These are phyloP conservation scores for Romanogobio albipinnatus DNA, from an alignment of 2,113 vertebrate species.

Conservation along the genomic window DNA sequence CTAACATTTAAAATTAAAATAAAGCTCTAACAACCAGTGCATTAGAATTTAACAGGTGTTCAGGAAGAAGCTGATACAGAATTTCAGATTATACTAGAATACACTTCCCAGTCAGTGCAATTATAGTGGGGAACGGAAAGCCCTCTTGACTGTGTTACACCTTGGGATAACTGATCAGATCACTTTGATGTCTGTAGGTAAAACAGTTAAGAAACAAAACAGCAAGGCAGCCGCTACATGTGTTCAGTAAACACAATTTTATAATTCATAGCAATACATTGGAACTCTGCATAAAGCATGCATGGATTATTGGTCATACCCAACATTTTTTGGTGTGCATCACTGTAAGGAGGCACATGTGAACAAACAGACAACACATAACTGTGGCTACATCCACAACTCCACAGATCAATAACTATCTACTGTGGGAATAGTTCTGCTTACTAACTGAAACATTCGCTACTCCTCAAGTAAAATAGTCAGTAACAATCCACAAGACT, in stretches of 20 bases:
- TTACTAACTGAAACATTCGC: constrained; percentile 78
- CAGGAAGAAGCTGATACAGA: constrained; percentile 74
- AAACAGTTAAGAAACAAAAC: constrained; percentile 74
- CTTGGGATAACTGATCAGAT: constrained; percentile 73
- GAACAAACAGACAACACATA: constrained; percentile 16
- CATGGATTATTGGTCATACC: constrained; percentile 53
- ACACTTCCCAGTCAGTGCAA: constrained; percentile 69
- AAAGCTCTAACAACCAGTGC: constrained; percentile 71
- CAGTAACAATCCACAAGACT: neutral
- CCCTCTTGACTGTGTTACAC: constrained; percentile 71
- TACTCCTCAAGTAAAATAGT: constrained; percentile 21
- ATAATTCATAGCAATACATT: constrained; percentile 68
- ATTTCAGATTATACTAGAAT: constrained; percentile 72
- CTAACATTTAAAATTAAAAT: constrained; percentile 80
- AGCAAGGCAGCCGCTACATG: constrained; percentile 70
- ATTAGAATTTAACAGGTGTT: constrained; percentile 79
- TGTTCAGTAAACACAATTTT: constrained; percentile 76
- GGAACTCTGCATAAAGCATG: constrained; percentile 46
- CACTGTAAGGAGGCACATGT: constrained; percentile 14
- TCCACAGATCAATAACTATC: constrained; percentile 71
- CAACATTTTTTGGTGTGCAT: constrained; percentile 45
- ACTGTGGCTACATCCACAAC: constrained; percentile 19
- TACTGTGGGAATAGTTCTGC: constrained; percentile 71
- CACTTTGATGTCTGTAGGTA: constrained; percentile 76
- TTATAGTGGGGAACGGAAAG: constrained; percentile 71